A percentile compares a stretch with the other conserved stretches of the same genome.
Evolutionary conservation across 2,888 invertebrate species (phyloP).

Genomic region (Muschampia plurimacula): DNA sequence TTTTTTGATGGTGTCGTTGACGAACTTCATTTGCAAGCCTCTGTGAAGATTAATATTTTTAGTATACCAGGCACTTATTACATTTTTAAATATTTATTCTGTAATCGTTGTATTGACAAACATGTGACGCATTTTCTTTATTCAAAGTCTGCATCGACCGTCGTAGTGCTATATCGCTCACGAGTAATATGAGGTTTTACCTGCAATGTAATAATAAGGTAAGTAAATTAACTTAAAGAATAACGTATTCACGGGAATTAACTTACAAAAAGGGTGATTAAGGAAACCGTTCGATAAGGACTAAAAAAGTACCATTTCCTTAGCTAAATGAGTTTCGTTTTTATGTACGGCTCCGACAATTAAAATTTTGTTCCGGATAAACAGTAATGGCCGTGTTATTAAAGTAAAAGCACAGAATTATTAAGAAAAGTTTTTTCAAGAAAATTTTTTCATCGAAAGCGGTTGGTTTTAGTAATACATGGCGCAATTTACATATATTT

Average conservation of each 20-base stretch:
- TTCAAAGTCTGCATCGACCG: not conserved
- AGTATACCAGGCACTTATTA: not conserved
- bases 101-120: too few species aligned
- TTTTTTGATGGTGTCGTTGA: too few species aligned
- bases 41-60: too few species aligned
- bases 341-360: constrained; percentile 41
- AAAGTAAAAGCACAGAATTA: constrained; percentile 17
- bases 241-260: constrained; percentile 31
- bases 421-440: not conserved
- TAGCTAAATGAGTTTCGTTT: constrained; percentile 43
- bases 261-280: constrained; percentile 38
- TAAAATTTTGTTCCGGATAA: constrained; percentile 44
- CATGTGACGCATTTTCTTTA: too few species aligned
- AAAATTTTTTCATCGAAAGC: constrained; percentile 10
- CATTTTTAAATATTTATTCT: too few species aligned
- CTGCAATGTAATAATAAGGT: constrained; percentile 26
- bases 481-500: not conserved
- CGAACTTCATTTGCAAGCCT: too few species aligned
- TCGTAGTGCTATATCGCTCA: not conserved
- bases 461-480: not conserved
- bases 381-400: constrained; percentile 20
- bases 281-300: constrained; percentile 38
- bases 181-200: constrained; percentile 11
- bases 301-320: constrained; percentile 41
- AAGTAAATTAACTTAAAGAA: constrained; percentile 11